phyloP scores from a whole-genome alignment of 37 sponge, comb jelly and placozoan species.

The Chondrilla cf. caribensis region DNA sequence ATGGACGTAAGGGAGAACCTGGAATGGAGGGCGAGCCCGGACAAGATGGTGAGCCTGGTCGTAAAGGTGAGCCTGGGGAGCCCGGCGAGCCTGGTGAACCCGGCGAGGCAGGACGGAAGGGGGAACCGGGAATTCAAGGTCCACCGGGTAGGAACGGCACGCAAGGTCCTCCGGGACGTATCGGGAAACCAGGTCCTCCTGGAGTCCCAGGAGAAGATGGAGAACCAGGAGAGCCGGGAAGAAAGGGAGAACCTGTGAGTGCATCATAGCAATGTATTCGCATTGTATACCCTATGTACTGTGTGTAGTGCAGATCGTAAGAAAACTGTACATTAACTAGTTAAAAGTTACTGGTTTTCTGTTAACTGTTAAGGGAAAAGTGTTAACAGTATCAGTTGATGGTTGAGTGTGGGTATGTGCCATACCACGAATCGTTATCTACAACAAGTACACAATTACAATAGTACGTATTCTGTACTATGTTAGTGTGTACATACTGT shows the following conservation, averaged over 20 bases:
- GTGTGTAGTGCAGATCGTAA: too few relatives aligned
- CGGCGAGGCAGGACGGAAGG: constrained; percentile 26
- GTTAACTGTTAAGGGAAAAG: too few relatives aligned
- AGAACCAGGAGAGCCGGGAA: constrained; percentile 28
- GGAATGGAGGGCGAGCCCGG: background rate
- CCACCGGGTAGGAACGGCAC: background rate
- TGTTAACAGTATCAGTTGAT: too few relatives aligned
- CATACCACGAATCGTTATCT: too few relatives aligned
- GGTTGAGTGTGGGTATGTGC: too few relatives aligned
- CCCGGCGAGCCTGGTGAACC: constrained; percentile 19
- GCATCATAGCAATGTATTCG: background rate
- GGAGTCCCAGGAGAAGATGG: constrained; percentile 26
- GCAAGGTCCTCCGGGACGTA: constrained; percentile 6
- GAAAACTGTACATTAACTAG: too few relatives aligned
- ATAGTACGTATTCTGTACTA: too few relatives aligned
- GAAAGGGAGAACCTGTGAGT: background rate
- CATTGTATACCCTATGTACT: too few relatives aligned
- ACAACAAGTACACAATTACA: too few relatives aligned
- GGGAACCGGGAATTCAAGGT: constrained; percentile 11
- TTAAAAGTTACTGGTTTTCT: too few relatives aligned
- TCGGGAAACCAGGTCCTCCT: background rate
- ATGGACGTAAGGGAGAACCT: constrained; percentile 10
- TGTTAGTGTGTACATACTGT: too few relatives aligned
- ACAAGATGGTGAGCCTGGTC: background rate
- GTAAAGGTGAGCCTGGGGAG: background rate